phyloP scores from a whole-genome alignment of 2,888 invertebrate species.

The Drosophila mettleri region DNA sequence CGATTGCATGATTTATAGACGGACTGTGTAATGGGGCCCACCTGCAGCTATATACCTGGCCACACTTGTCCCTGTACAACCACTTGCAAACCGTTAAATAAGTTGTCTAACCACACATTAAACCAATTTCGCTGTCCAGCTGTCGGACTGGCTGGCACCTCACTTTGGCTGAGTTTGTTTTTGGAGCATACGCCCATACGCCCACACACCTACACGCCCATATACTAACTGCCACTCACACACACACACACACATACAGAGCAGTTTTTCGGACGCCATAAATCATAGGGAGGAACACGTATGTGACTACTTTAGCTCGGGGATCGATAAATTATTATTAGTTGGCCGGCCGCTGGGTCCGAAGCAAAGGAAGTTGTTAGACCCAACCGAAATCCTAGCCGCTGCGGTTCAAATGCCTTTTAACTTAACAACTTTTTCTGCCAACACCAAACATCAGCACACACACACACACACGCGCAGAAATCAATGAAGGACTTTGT shows the following conservation, averaged over 20 bases:
- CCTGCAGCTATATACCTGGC: slow-evolving; percentile 38
- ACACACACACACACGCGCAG: slow-evolving; percentile 9
- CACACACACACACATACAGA: slow-evolving; percentile 11
- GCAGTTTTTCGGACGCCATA: slow-evolving; percentile 64
- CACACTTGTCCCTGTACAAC: slow-evolving; percentile 62
- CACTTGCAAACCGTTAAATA: slow-evolving; percentile 80
- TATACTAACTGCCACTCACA: too few relatives aligned
- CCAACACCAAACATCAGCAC: slow-evolving; percentile 68
- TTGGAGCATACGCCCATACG: slow-evolving; percentile 48
- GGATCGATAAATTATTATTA: slow-evolving; percentile 84
- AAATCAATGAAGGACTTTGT: slow-evolving; percentile 72
- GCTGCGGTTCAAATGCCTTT: slow-evolving; percentile 82
- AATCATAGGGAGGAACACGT: slow-evolving; percentile 76
- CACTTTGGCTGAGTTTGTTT: slow-evolving; percentile 27
- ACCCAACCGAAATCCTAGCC: slow-evolving; percentile 73
- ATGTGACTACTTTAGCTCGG: slow-evolving; percentile 76
- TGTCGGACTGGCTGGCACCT: slow-evolving; percentile 58
- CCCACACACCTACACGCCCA: slow-evolving; percentile 15
- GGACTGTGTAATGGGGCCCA: slow-evolving; percentile 25
- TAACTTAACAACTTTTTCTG: slow-evolving; percentile 83
- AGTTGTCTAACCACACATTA: slow-evolving; percentile 80
- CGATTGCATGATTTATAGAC: slow-evolving; percentile 73
- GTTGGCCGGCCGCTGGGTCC: slow-evolving; percentile 64
- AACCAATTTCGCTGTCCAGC: slow-evolving; percentile 66
- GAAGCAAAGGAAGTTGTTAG: slow-evolving; percentile 75